Conservation (phyloP, 1,140 invertebrate species). For the Lineus longissimus region DNA sequence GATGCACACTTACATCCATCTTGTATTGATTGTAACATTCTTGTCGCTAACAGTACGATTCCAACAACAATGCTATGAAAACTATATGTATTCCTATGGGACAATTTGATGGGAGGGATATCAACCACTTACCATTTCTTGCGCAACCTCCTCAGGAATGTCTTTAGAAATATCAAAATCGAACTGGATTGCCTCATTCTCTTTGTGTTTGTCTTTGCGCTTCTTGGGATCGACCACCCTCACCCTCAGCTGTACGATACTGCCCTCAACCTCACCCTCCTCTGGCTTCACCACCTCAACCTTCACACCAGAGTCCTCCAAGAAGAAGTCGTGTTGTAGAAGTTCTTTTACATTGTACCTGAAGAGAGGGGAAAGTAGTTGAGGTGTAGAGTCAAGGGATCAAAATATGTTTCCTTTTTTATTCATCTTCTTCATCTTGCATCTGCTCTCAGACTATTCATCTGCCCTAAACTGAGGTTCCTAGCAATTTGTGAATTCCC, state of each 20-base stretch:
- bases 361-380: conserved; percentile 17
- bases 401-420: too few species aligned
- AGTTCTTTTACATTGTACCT: conserved; percentile 92
- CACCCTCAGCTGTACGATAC: conserved; percentile 73
- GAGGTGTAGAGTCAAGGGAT: too few species aligned
- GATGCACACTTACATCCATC: too few species aligned
- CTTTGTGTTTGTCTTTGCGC: conserved; percentile 89
- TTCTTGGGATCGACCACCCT: conserved; percentile 97
- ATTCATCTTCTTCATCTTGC: too few species aligned
- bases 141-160: conserved; percentile 89
- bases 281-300: conserved; percentile 82
- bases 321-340: conserved; percentile 94
- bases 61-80: too few species aligned
- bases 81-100: too few species aligned
- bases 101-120: too few species aligned
- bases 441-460: too few species aligned
- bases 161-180: conserved; percentile 92
- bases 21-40: too few species aligned
- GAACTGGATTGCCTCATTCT: conserved; percentile 99
- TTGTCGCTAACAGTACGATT: too few species aligned
- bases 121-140: conserved; percentile 90
- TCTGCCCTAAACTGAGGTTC: too few species aligned
- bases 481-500: too few species aligned
- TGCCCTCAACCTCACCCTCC: conserved; percentile 43
- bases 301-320: conserved; percentile 90